A percentile compares a stretch with the other conserved stretches of the same genome.
Evolutionary conservation across 2,113 vertebrate species (phyloP).

Genomic region (Camelus bactrianus): DNA sequence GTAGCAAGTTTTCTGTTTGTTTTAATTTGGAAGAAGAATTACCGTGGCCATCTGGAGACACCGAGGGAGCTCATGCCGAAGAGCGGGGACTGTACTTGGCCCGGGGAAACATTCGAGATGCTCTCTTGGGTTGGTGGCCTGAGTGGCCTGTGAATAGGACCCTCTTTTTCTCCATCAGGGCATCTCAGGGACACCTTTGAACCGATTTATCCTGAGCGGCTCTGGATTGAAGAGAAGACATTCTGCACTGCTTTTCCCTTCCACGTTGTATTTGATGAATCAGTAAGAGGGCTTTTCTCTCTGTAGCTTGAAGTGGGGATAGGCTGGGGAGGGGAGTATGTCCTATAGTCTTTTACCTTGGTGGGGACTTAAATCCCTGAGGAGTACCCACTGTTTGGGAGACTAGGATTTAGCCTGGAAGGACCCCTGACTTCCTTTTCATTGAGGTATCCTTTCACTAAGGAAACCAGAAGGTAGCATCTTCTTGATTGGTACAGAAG

Average conservation of each 20-base stretch:
- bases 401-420: background rate
- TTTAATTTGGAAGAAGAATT: slow-evolving; percentile 79
- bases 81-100: background rate
- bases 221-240: slow-evolving; percentile 87
- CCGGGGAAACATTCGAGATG: background rate
- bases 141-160: background rate
- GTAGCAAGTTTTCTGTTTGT: slow-evolving; percentile 76
- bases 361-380: background rate
- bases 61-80: background rate
- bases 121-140: background rate
- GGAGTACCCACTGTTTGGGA: background rate
- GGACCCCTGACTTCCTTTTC: background rate
- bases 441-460: background rate
- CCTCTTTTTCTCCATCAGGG: slow-evolving; percentile 74
- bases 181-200: slow-evolving; percentile 77
- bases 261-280: slow-evolving; percentile 88
- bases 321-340: background rate
- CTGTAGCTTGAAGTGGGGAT: background rate
- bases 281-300: slow-evolving; percentile 78
- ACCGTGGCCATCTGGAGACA: slow-evolving; percentile 66
- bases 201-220: slow-evolving; percentile 85
- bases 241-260: slow-evolving; percentile 90
- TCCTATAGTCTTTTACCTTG: background rate
- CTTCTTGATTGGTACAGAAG: background rate
- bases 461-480: background rate